Evolutionary conservation across 2,113 vertebrate species (phyloP), one percentile per base, ranked within the genome.

Genomic region (Trichomycterus rosablanca): DNA sequence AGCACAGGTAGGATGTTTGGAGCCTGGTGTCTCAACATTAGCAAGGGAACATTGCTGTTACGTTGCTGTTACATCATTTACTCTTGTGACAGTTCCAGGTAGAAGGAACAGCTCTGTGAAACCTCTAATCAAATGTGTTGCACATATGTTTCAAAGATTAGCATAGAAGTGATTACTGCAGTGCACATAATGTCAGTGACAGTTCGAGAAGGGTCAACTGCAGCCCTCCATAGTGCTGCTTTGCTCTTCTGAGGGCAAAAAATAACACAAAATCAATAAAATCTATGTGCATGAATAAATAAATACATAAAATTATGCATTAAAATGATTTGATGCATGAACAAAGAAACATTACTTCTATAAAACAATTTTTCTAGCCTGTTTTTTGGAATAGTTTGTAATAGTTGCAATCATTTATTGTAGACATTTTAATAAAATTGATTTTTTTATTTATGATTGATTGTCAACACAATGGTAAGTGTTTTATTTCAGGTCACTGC

Each of bases 51-150:
- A 7, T 18, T 18, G 55, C 19, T 9, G 20, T 64, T 64, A 30
- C 61, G 19, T 37, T 24, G 28, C 19, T 52, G 42, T 64, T 64
- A 22, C 61, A 64, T 64, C 61, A 64, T 55, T 28, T 26, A n/a
- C 11, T 18, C 28, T 11, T 53, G 50, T 32, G 42, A 19, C 19
- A 45, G 40, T 20, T 37, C 40, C 61, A 63, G 61, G 50, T 35
- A 40, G 61, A 50, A 53, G 11, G 11, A 30, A 51, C 22, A 10
- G 8, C 37, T 52, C 6, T 30, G 12, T 53, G 49, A 45, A 53
- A 42, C 4, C 40, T 7, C 9, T 45, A 50, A 63, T 43, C n/a
- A 7, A 35, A 12, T 35, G 11, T 39, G 15, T 44, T 22, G 23
- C 34, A 11, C 19, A 7, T 16, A 1, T 2, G 37, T 22, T 42